These are phyloP conservation scores for Hippocampus zosterae DNA, from an alignment of 2,113 vertebrate species.

Conservation along the genomic window DNA sequence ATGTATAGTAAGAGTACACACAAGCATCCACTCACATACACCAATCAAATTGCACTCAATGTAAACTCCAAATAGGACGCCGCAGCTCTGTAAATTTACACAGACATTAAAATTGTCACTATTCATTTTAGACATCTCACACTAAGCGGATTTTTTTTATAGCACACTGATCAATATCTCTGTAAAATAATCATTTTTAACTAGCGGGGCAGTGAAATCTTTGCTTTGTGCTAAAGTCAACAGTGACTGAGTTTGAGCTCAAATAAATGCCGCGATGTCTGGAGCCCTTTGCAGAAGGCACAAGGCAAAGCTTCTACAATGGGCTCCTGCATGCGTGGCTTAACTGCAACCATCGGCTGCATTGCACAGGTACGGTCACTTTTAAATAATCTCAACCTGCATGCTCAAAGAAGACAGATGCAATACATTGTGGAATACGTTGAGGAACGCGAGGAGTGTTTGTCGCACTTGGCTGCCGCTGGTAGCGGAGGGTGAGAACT, in stretches of 20 bases:
- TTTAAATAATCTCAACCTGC: slow-evolving; percentile 19
- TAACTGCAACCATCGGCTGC: slow-evolving; percentile 59
- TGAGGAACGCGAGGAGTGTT: slow-evolving; percentile 4
- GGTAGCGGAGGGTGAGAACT: slow-evolving; percentile 21
- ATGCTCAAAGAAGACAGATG: background rate
- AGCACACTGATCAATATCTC: slow-evolving; percentile 98
- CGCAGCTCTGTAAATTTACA: slow-evolving; percentile 91
- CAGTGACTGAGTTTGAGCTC: slow-evolving; percentile 90
- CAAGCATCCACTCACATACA: slow-evolving; percentile 58
- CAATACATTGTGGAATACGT: background rate
- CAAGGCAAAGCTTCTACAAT: slow-evolving; percentile 68
- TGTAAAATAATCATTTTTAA: slow-evolving; percentile 98
- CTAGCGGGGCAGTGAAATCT: slow-evolving; percentile 98
- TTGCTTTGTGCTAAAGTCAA: slow-evolving; percentile 99
- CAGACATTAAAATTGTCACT: slow-evolving; percentile 89
- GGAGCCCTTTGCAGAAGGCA: slow-evolving; percentile 78
- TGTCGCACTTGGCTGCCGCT: slow-evolving; percentile 10
- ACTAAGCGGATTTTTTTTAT: slow-evolving; percentile 91
- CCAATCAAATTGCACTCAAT: slow-evolving; percentile 86
- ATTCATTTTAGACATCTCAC: slow-evolving; percentile 88
- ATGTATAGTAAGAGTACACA: slow-evolving; percentile 75
- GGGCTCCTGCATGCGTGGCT: slow-evolving; percentile 62
- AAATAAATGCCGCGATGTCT: slow-evolving; percentile 93
- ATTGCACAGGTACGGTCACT: slow-evolving; percentile 81
- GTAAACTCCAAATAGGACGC: slow-evolving; percentile 87